Evolutionary conservation across 2,888 invertebrate species (phyloP), one percentile per base, ranked within the genome.

Genomic region (Euspilapteryx auroguttella): DNA sequence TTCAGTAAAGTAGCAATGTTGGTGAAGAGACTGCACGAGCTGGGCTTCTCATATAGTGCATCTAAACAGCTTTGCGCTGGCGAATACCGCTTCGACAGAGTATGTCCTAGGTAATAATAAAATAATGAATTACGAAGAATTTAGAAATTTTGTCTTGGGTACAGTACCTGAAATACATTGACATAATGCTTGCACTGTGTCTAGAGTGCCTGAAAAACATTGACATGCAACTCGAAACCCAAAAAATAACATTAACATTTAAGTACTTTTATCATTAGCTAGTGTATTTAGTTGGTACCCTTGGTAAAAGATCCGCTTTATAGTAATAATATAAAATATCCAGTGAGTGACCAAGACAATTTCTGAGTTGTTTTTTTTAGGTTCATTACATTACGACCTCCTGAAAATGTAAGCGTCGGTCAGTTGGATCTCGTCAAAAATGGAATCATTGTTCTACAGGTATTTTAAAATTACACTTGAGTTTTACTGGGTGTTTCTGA

Each of bases 11-110:
- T 79, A 23, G 58, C 66, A 2, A 49, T 65, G 22, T 56, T 82
- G 10, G 71, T 59, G 30, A 55, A 49, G 52, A 61, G 42, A 39
- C 61, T 79, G 28, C 71, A 50, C 36, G 63, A 50, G 29, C 58
- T 55, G 44, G 79, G 52, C 21, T 82, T 49, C 38, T 55, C 51
- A 9, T 78, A 50, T 44, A 78, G 61, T 34, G 59, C 37, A 34
- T 76, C 62, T 2, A 56, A 58, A 7, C 57, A 61, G 30, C 57
- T 78, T 5, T 69, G 69, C 35, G 55, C 65, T 14, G 69, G 78
- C 29, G 75, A 73, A 45, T 58, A 81, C 46, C 57, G 68, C 35
- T 80, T 81, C 40, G 82, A 82, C 49, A 61, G 79, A 6, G 58
- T 80, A 4, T 82, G 82, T 42, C 82, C 82, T 27, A 79, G 80